Evolutionary conservation across 2,113 vertebrate genomes (phyloP).

Genomic region (Oncorhynchus nerka): DNA sequence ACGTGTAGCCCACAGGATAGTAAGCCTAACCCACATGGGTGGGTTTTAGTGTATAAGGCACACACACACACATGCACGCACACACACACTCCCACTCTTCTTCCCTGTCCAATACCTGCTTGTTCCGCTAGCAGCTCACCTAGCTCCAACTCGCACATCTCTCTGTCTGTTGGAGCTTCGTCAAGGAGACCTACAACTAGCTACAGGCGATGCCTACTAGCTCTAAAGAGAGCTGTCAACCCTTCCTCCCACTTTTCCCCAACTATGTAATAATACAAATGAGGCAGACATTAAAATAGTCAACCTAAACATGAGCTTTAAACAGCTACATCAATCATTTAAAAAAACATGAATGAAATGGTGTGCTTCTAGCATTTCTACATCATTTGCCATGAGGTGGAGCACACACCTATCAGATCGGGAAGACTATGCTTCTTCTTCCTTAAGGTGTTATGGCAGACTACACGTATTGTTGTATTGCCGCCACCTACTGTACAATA

Average conservation of each 20-base stretch:
- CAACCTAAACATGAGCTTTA: neutral
- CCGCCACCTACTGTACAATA: too few species aligned
- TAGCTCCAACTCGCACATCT: slow-evolving; percentile 14
- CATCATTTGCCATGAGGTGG: slow-evolving; percentile 16
- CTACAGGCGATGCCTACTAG: slow-evolving; percentile 43
- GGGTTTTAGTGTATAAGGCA: neutral
- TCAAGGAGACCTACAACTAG: slow-evolving; percentile 35
- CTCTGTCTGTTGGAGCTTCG: slow-evolving; percentile 47
- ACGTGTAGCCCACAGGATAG: slow-evolving; percentile 35
- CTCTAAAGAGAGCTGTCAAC: slow-evolving; percentile 15
- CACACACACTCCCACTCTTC: neutral
- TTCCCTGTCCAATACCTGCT: neutral
- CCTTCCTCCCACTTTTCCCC: neutral
- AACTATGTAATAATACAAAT: neutral
- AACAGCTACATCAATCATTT: slow-evolving; percentile 36
- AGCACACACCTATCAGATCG: slow-evolving; percentile 42
- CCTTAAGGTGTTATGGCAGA: too few species aligned
- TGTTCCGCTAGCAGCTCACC: neutral
- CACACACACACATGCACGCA: neutral
- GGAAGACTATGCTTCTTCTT: too few species aligned
- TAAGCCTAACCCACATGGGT: neutral
- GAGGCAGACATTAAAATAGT: neutral
- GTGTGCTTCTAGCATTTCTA: slow-evolving; percentile 2
- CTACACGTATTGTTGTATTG: too few species aligned
- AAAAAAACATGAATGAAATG: slow-evolving; percentile 38